These are phyloP conservation scores for Atta cephalotes DNA, from an alignment of 1,140 invertebrate genomes.

Conservation along the genomic window DNA sequence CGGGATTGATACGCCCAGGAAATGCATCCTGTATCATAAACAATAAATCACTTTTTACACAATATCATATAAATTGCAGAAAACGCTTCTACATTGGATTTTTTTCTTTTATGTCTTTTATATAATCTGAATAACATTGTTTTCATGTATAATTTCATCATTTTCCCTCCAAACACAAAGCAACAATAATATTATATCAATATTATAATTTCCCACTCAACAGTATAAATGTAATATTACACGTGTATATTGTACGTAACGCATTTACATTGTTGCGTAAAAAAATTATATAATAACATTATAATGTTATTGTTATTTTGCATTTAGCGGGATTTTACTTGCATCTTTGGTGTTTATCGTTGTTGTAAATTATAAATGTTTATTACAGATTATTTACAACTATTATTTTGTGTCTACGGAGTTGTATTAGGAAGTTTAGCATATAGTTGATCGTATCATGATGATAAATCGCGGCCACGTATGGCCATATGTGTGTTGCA, in stretches of 20 bases:
- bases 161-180: too few species aligned
- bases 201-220: too few species aligned
- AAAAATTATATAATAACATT: too few species aligned
- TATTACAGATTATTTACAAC: not conserved
- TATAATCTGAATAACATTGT: constrained; percentile 1
- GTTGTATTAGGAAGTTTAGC: constrained; percentile 23
- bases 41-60: constrained; percentile 20
- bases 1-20: constrained; percentile 19
- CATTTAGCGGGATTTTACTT: not conserved
- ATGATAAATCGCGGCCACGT: constrained; percentile 43
- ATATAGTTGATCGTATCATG: constrained; percentile 13
- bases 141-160: not conserved
- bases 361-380: not conserved
- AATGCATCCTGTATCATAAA: constrained; percentile 59
- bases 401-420: constrained; percentile 13
- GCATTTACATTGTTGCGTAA: too few species aligned
- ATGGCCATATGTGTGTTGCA: constrained; percentile 67
- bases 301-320: too few species aligned
- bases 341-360: not conserved
- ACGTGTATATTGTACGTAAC: too few species aligned
- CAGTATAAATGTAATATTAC: too few species aligned
- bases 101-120: not conserved
- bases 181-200: too few species aligned
- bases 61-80: not conserved
- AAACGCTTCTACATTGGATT: not conserved